These are phyloP conservation scores for Bergia puertoricense DNA, from an alignment of 92 coral and sea anemone species.

Conservation along the genomic window DNA sequence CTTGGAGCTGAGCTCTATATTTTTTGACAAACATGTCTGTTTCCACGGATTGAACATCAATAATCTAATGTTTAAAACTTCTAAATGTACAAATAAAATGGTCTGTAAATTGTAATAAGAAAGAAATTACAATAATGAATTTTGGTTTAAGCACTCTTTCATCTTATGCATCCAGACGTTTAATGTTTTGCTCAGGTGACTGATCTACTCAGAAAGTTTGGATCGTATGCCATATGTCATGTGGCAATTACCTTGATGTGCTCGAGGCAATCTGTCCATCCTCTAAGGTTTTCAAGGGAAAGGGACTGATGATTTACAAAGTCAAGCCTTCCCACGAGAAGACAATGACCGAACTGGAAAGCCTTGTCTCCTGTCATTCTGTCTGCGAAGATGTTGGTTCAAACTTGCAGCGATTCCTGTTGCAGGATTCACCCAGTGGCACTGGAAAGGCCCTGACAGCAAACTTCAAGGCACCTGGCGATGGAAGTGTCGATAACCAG, in stretches of 20 bases:
- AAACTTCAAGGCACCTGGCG: constrained; percentile 33
- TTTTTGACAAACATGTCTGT: too few species aligned
- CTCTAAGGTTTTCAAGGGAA: constrained; percentile 44
- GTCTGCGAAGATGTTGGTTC: constrained; percentile 7
- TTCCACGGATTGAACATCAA: too few species aligned
- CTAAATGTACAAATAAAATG: too few species aligned
- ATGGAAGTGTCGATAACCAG: constrained; percentile 32
- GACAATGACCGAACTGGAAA: constrained; percentile 20
- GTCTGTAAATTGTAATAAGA: too few species aligned
- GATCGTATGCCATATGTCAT: constrained; percentile 1
- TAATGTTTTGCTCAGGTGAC: constrained; percentile 27
- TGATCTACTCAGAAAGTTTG: constrained; percentile 25
- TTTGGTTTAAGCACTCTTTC: too few species aligned
- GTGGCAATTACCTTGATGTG: constrained; percentile 30
- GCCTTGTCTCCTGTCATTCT: neutral
- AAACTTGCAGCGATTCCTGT: constrained; percentile 9
- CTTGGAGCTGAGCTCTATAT: too few species aligned
- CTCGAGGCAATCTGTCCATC: constrained; percentile 33
- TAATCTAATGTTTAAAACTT: too few species aligned
- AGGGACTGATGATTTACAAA: constrained; percentile 37
- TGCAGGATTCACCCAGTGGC: neutral
- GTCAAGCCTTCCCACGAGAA: constrained; percentile 37
- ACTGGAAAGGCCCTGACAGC: constrained; percentile 14
- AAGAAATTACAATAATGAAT: too few species aligned
- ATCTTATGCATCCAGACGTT: too few species aligned